These are phyloP conservation scores for Fulmarus glacialis DNA, from an alignment of 2,113 vertebrate species.

Conservation along the genomic window DNA sequence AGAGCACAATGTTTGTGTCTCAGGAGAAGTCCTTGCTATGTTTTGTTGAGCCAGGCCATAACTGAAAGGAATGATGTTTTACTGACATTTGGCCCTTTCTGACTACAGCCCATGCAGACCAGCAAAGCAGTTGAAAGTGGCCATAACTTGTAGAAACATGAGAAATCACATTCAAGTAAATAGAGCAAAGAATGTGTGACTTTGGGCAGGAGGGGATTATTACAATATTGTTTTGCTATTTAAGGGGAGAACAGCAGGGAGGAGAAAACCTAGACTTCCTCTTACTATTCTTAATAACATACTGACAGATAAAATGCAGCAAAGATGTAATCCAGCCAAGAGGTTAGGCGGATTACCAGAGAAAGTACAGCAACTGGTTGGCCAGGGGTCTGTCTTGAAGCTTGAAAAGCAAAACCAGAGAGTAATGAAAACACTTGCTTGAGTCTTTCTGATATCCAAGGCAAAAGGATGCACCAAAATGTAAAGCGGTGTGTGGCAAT, in stretches of 20 bases:
- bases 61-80: neutral
- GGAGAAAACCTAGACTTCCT: neutral
- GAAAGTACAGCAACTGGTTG: neutral
- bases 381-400: neutral
- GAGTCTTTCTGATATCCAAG: neutral
- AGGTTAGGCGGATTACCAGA: neutral
- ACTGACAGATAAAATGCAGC: neutral
- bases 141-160: neutral
- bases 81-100: neutral
- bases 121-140: neutral
- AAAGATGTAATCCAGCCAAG: neutral
- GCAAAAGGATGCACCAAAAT: neutral
- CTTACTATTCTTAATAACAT: neutral
- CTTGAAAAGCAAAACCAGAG: neutral
- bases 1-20: neutral
- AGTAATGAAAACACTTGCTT: neutral
- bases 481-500: neutral
- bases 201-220: neutral
- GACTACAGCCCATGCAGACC: rapidly evolving
- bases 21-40: neutral
- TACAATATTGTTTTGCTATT: neutral
- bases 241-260: neutral
- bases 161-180: neutral
- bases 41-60: neutral
- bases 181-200: neutral